phyloP scores from a whole-genome alignment of 2,113 vertebrate species.

The Tupaia chinensis region DNA sequence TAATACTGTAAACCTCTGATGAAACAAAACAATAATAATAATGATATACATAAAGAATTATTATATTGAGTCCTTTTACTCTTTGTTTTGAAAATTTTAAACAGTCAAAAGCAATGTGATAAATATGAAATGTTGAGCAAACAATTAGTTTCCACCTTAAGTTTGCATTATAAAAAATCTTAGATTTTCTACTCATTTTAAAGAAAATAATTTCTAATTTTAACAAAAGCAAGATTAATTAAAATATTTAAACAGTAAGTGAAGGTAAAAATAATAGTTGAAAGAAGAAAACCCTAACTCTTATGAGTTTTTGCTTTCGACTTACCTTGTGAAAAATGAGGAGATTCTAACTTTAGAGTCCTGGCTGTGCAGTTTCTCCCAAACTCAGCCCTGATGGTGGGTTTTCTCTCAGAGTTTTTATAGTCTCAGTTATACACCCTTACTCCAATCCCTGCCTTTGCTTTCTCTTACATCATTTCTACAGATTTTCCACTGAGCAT shows the following conservation, averaged over 20 bases:
- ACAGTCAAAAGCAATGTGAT: not conserved
- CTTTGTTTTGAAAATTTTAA: conserved; percentile 46
- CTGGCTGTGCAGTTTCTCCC: conserved; percentile 67
- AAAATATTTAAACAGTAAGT: conserved; percentile 20
- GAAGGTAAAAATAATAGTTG: conserved; percentile 10
- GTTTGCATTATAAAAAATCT: conserved; percentile 41
- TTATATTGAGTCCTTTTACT: not conserved
- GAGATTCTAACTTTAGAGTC: conserved; percentile 73
- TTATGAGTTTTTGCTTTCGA: conserved; percentile 67
- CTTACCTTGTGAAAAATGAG: conserved; percentile 86
- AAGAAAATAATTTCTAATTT: conserved; percentile 45
- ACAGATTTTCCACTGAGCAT: conserved; percentile 90
- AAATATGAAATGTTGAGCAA: conserved; percentile 42
- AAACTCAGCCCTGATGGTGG: conserved; percentile 84
- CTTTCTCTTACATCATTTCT: conserved; percentile 92
- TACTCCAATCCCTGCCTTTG: conserved; percentile 89
- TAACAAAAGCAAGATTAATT: conserved; percentile 42
- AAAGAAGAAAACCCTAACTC: not conserved
- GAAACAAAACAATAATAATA: conserved; percentile 19
- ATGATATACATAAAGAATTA: not conserved
- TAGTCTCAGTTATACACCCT: conserved; percentile 88
- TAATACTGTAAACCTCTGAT: conserved; percentile 2
- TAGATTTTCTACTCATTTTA: conserved; percentile 43
- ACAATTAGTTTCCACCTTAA: not conserved
- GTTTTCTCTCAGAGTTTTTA: conserved; percentile 89